Evolutionary conservation across 2,888 invertebrate genomes (phyloP).

Genomic region (Leucania comma): DNA sequence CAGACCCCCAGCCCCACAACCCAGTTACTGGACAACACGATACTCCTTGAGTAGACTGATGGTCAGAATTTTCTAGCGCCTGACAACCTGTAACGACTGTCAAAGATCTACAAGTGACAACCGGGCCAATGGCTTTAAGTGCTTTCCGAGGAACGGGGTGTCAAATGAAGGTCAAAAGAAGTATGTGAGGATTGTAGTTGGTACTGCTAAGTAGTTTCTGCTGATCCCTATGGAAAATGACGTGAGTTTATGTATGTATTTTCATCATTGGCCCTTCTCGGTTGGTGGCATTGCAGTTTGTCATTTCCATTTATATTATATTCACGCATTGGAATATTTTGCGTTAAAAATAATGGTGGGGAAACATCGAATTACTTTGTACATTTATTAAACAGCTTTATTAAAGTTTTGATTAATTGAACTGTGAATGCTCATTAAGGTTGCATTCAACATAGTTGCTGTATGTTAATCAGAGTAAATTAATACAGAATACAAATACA

Average conservation of each 20-base stretch:
- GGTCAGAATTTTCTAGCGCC: too few relatives aligned
- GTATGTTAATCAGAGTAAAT: slow-evolving; percentile 1
- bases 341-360: slow-evolving; percentile 34
- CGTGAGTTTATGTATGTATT: background rate
- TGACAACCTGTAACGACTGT: too few relatives aligned
- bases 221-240: too few relatives aligned
- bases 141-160: too few relatives aligned
- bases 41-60: too few relatives aligned
- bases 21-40: too few relatives aligned
- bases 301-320: slow-evolving; percentile 46
- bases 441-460: background rate
- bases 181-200: too few relatives aligned
- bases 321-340: slow-evolving; percentile 18
- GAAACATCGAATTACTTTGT: slow-evolving; percentile 34
- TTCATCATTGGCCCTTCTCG: background rate
- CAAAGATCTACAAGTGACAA: too few relatives aligned
- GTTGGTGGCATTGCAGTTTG: background rate
- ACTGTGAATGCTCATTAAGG: slow-evolving; percentile 16
- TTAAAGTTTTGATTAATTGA: slow-evolving; percentile 31
- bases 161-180: too few relatives aligned
- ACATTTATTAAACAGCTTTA: slow-evolving; percentile 23
- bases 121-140: too few relatives aligned
- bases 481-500: background rate
- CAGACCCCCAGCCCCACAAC: too few relatives aligned
- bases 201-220: too few relatives aligned